These are phyloP conservation scores for Enteromius unitaeniatus DNA, from an alignment of 2,797 vertebrate species.

Conservation along the genomic window DNA sequence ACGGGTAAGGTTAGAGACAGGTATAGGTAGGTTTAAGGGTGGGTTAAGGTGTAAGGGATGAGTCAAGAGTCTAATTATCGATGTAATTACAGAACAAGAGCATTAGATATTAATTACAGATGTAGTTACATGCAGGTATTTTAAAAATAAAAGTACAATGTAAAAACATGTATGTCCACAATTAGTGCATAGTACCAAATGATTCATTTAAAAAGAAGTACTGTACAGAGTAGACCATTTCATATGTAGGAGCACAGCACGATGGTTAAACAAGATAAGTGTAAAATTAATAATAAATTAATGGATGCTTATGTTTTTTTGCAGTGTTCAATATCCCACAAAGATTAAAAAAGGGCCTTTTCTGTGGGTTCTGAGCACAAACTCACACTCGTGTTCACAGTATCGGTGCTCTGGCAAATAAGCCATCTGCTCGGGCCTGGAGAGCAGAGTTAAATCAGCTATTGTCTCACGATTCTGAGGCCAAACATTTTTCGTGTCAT, in stretches of 20 bases:
- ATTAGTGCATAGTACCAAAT: too few relatives aligned
- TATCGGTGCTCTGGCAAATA: slow-evolving; percentile 42
- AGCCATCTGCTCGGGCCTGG: slow-evolving; percentile 46
- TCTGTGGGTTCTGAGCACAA: not conserved
- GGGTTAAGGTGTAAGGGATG: too few relatives aligned
- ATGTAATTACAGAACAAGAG: too few relatives aligned
- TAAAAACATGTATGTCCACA: too few relatives aligned
- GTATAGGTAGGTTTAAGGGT: too few relatives aligned
- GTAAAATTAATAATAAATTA: not conserved
- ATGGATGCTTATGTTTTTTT: not conserved
- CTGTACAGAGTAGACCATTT: too few relatives aligned
- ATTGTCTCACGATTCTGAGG: slow-evolving; percentile 32
- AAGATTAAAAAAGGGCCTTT: slow-evolving; percentile 33
- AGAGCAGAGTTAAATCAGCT: slow-evolving; percentile 49
- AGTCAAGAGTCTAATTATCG: too few relatives aligned
- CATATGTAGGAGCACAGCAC: not conserved
- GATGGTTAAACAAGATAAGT: not conserved
- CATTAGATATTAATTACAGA: too few relatives aligned
- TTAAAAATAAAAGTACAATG: too few relatives aligned
- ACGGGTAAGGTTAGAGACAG: too few relatives aligned
- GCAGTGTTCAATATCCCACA: slow-evolving; percentile 13
- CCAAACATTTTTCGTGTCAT: slow-evolving; percentile 34
- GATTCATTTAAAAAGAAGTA: too few relatives aligned
- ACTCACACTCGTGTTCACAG: slow-evolving; percentile 13
- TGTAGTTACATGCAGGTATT: too few relatives aligned